Base-by-base conservation (phyloP, 1,140 invertebrate species). In the roundworm (Caenorhabditis elegans) region DNA sequence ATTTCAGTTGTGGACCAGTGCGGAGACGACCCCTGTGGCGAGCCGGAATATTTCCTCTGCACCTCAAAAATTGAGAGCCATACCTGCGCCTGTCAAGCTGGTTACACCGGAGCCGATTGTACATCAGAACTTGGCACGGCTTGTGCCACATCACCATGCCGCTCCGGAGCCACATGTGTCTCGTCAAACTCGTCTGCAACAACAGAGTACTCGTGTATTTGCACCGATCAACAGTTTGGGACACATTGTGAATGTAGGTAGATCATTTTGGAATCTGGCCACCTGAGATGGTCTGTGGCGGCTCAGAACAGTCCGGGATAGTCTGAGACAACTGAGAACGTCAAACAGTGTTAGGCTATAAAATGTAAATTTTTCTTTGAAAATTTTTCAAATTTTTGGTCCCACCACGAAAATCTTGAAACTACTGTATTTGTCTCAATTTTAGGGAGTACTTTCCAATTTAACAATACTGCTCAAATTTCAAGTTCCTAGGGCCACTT, bases 231-330 rank as follows among this genome's bases (percentile, higher is more conserved):
- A 10, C 60, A 70, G n/a, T 70, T 70, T n/a, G 60, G 60, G 22
- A 22, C 17, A 13, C 36, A 70, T 70, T 70, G 60, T 70, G 60
- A 70, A 70, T 70, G 55, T 65, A 34, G n/a, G 55, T 43, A 8
- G 39, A 15, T 15, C 6, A 43, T 8, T 43, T 8, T 43, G 6
- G 15, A 8, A 43, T 43, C 39, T 8, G 5, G 39, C 5, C 15
- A 5, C 6, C 15, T 15, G 39, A 8, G 39, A n/a, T 8, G 15
- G 15, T 8, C 39, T 5, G 5, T 43, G 39, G 15, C 39, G 5
- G 5, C 15, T 15, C 5, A 5, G 39, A 43, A 43, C 13, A 36
- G 55, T n/a, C n/a, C n/a, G n/a, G n/a, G n/a, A n/a, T n/a, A n/a
- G n/a, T n/a, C 15, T 43, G 39, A 15, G 6, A 15, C 5, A 43